A percentile compares a stretch with the other conserved stretches of the same genome.
These are phyloP conservation scores for Drosophila suboccidentalis DNA, from an alignment of 2,888 invertebrate species.

Conservation along the genomic window DNA sequence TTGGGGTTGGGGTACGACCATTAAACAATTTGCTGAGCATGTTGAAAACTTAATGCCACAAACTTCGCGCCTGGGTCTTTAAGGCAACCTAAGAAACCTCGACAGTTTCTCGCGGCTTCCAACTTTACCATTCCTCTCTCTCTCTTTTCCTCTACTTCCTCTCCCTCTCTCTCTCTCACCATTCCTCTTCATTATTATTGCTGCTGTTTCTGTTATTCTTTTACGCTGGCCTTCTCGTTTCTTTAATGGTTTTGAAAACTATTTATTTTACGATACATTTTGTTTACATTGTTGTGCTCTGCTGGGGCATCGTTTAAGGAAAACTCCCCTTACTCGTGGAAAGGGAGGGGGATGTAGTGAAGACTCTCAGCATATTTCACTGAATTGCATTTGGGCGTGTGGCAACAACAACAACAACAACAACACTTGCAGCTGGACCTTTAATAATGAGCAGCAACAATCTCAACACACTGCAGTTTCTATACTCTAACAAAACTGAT, in stretches of 20 bases:
- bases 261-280: conserved; percentile 79
- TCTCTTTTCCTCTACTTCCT: not conserved
- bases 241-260: conserved; percentile 72
- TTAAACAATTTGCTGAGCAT: conserved; percentile 67
- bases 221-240: conserved; percentile 35
- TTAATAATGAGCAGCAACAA: conserved; percentile 21
- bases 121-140: conserved; percentile 12
- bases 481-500: not conserved
- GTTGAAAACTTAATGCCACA: conserved; percentile 68
- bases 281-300: conserved; percentile 69
- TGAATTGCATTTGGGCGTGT: conserved; percentile 68
- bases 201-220: conserved; percentile 6
- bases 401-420: conserved; percentile 32
- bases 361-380: conserved; percentile 61
- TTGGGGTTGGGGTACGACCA: conserved; percentile 23
- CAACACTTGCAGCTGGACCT: conserved; percentile 19
- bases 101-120: conserved; percentile 38
- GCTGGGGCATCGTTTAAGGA: conserved; percentile 48
- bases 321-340: not conserved
- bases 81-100: conserved; percentile 21
- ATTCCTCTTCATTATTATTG: not conserved
- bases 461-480: conserved; percentile 1
- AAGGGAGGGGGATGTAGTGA: too few relatives aligned
- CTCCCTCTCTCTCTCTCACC: not conserved
- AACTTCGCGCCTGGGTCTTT: conserved; percentile 59